Evolutionary conservation across 1,140 invertebrate species (phyloP), one percentile per base, ranked within the genome.

Genomic region (Drosophila sproati): DNA sequence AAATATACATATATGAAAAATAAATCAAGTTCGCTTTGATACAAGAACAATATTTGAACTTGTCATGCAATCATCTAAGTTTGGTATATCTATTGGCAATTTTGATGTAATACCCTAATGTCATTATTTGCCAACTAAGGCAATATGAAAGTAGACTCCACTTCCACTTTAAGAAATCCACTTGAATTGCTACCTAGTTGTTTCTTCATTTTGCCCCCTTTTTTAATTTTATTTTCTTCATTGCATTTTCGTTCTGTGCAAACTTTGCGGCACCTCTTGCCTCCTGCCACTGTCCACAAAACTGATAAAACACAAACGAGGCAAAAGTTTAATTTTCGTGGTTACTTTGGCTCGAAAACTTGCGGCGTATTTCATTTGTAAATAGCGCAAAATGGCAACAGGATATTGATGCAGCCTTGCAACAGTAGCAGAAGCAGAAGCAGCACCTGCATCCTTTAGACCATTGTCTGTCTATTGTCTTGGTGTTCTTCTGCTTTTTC

Each of bases 331-430:
- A 80, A 82, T 82, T 80, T 80, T 80, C 70, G 78, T 73, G 80
- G 74, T 80, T 82, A 77, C 80, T 80, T 80, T 80, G 73, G 80
- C 63, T 81, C 67, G 48, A 76, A 80, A 82, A 82, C 78, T 82
- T 82, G 79, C 79, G 77, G 79, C 79, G 77, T 82, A 82, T 82
- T 82, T 82, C 73, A 80, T 82, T 82, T 80, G 79, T 80, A 82
- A 82, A 82, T 82, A 82, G 77, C 77, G 61, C 64, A 82, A 79
- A 82, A 82, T 80, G 78, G 79, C 79, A 82, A 80, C 79, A 80
- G 79, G 77, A 82, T 80, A 82, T 82, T 82, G 77, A 80, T 80
- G 77, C 79, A 82, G 79, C 79, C 60, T 47, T 47, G 61, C 48
- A 60, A 66, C 56, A 61, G 59, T 56, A 62, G 43, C n/a, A 20